These are phyloP conservation scores for Gambusia affinis DNA, from an alignment of 2,113 vertebrate genomes.

Conservation along the genomic window DNA sequence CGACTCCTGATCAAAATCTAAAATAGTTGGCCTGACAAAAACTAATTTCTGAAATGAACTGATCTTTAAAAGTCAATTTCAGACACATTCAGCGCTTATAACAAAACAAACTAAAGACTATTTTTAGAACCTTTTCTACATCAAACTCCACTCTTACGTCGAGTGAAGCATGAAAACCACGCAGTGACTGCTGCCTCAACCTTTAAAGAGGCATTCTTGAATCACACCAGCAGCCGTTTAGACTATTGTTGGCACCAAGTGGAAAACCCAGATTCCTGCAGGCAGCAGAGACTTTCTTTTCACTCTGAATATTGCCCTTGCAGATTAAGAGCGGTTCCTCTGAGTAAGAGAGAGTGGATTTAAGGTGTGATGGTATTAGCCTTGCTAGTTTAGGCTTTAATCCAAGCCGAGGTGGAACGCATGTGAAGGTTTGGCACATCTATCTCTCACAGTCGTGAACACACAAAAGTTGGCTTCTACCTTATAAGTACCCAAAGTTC, in stretches of 20 bases:
- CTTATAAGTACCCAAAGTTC: slow-evolving; percentile 28
- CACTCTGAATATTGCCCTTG: slow-evolving; percentile 42
- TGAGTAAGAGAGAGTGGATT: slow-evolving; percentile 49
- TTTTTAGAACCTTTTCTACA: too few relatives aligned
- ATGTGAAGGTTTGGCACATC: slow-evolving; percentile 34
- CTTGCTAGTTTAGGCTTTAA: slow-evolving; percentile 53
- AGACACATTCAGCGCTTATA: background rate
- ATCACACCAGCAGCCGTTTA: slow-evolving; percentile 1
- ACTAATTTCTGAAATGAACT: too few relatives aligned
- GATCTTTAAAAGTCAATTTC: background rate
- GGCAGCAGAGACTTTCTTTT: slow-evolving; percentile 29
- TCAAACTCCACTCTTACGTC: too few relatives aligned
- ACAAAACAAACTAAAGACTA: too few relatives aligned
- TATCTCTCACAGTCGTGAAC: slow-evolving; percentile 16
- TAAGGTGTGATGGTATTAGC: slow-evolving; percentile 42
- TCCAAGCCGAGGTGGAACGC: slow-evolving; percentile 36
- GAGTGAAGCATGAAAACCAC: too few relatives aligned
- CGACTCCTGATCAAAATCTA: too few relatives aligned
- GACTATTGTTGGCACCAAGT: slow-evolving; percentile 11
- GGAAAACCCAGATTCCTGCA: slow-evolving; percentile 16
- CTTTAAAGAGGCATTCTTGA: too few relatives aligned
- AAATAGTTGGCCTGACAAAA: too few relatives aligned
- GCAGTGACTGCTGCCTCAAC: too few relatives aligned
- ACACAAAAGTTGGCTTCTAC: slow-evolving; percentile 23
- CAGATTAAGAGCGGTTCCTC: slow-evolving; percentile 40